Base-by-base conservation (phyloP, 1,140 invertebrate species). In the Meloidogyne exigua region DNA sequence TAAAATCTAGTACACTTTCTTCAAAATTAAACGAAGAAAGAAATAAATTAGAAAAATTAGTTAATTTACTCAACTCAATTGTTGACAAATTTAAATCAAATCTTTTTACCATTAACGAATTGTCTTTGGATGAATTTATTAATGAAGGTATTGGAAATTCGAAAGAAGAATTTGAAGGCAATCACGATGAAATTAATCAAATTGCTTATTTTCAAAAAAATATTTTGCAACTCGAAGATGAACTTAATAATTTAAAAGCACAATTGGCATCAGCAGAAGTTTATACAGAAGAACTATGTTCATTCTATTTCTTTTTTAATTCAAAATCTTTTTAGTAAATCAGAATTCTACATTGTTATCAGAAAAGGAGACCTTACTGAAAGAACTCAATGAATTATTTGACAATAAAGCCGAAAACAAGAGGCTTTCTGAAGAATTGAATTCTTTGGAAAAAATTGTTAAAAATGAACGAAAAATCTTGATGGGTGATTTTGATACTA, bases 71-170 rank as follows among this genome's bases (percentile, higher is more conserved):
- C 1, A 57, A 57, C 21, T 57, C 49, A n/a, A 57, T 57, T 57
- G 49, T 57, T 57, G 49, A n/a, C 10, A 57, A 57, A 57, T 57
- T 57, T 57, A 57, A 57, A 57, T 57, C 49, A 57, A 57, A 57
- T 57, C 1, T 57, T 44, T 44, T 44, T 44, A 2, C 12, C 10
- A 7, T 57, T n/a, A 57, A 57, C 10, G 18, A n/a, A 57, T n/a
- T 1, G 4, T n/a, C 49, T n/a, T 57, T 57, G 49, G 49, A 57
- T 57, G 49, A 57, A 57, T 57, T 57, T 57, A 57, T 57, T n/a
- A 57, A 57, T 57, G 49, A 57, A 57, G 49, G 49, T 7, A 57
- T 57, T 57, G 49, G 21, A 57, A 57, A n/a, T n/a, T 57, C 49
- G 7, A 57, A 57, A 57, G 18, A 57, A 7, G n/a, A 57, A 57